Percentiles rank a stretch among this genome's conserved stretches.
phyloP scores from a whole-genome alignment of 2,113 vertebrate species.

The Callipepla squamata region DNA sequence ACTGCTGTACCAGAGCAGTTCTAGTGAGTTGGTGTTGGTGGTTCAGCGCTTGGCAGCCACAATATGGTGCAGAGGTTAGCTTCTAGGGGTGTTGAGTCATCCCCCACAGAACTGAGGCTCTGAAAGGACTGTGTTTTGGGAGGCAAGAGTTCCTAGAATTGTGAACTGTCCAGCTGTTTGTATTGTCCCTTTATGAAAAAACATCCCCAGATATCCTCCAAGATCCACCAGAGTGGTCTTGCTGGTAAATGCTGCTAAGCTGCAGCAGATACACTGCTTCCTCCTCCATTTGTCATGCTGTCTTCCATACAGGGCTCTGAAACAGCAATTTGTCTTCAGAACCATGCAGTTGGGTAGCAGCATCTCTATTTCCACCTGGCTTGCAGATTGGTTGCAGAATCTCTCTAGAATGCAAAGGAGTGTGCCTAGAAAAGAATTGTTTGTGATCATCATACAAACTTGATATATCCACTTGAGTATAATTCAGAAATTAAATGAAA shows the following conservation, averaged over 20 bases:
- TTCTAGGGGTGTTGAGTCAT: not conserved
- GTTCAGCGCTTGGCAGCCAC: not conserved
- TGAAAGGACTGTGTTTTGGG: not conserved
- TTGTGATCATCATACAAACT: not conserved
- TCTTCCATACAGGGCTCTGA: not conserved
- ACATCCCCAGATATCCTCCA: not conserved
- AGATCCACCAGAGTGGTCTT: not conserved
- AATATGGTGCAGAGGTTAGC: rapidly evolving
- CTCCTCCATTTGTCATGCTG: not conserved
- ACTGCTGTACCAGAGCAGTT: rapidly evolving
- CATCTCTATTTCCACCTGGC: not conserved
- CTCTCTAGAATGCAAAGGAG: rapidly evolving
- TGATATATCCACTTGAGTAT: not conserved
- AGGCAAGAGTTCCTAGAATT: not conserved
- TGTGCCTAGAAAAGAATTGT: not conserved
- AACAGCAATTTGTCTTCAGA: not conserved
- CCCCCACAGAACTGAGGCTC: not conserved
- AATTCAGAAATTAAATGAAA: not conserved
- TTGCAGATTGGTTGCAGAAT: not conserved
- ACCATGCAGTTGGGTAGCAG: rapidly evolving
- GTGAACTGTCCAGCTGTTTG: too few relatives aligned
- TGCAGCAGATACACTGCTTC: not conserved
- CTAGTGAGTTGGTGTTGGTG: not conserved
- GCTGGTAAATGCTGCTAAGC: not conserved
- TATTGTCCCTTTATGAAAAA: not conserved